These are phyloP conservation scores for Cepaea nemoralis DNA, from an alignment of 1,140 invertebrate genomes.

Conservation along the genomic window DNA sequence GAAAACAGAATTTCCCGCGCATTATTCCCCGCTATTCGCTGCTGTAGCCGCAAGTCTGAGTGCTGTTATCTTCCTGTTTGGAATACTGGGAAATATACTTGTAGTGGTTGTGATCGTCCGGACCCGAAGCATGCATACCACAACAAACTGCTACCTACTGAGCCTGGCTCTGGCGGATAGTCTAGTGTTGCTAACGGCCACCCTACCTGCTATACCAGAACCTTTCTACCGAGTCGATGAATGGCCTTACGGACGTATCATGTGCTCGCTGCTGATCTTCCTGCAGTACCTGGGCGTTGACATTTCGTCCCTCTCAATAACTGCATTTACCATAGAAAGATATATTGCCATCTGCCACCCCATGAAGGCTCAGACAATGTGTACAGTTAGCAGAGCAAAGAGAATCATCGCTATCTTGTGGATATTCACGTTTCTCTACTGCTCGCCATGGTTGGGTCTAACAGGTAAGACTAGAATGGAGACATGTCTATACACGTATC, in stretches of 20 bases:
- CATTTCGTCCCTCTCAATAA: conserved; percentile 91
- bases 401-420: conserved; percentile 76
- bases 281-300: conserved; percentile 81
- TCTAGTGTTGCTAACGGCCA: conserved; percentile 81
- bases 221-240: conserved; percentile 76
- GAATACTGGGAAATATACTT: conserved; percentile 66
- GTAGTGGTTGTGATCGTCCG: conserved; percentile 73
- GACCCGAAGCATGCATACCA: conserved; percentile 75
- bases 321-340: conserved; percentile 92
- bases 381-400: conserved; percentile 76
- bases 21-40: conserved; percentile 45
- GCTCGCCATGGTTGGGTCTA: conserved; percentile 68
- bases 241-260: conserved; percentile 77
- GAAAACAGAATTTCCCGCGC: neutral
- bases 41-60: conserved; percentile 45
- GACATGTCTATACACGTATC: conserved; percentile 2
- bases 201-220: conserved; percentile 76
- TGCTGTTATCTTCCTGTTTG: conserved; percentile 61
- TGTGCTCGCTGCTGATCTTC: conserved; percentile 78
- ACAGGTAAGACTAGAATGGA: conserved; percentile 50
- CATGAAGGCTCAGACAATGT: conserved; percentile 85
- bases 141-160: conserved; percentile 91
- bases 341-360: conserved; percentile 96
- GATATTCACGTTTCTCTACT: conserved; percentile 74
- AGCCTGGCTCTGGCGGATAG: conserved; percentile 93